These are phyloP conservation scores for Ethmia dodecea DNA, from an alignment of 2,888 invertebrate genomes.

Conservation along the genomic window DNA sequence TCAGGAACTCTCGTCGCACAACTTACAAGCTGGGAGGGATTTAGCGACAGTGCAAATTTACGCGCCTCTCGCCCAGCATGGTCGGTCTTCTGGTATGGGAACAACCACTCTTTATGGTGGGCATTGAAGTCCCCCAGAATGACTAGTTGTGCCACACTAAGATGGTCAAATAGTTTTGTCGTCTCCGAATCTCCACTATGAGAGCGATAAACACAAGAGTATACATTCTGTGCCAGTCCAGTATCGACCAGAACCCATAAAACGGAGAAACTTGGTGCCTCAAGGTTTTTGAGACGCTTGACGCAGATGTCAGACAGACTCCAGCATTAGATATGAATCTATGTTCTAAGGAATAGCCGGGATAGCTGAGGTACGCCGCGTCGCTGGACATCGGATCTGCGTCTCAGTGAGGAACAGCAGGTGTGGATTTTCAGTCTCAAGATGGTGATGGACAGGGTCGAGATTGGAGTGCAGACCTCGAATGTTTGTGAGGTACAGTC, in stretches of 20 bases:
- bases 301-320: background rate
- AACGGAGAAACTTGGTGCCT: background rate
- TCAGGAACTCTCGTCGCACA: constrained; percentile 8
- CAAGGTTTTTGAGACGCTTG: constrained; percentile 1
- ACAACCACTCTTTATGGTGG: constrained; percentile 7
- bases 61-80: constrained; percentile 12
- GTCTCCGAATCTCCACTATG: constrained; percentile 12
- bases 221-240: constrained; percentile 2
- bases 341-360: background rate
- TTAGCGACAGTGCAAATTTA: constrained; percentile 8
- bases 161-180: constrained; percentile 6
- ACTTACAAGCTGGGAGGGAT: constrained; percentile 11
- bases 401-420: background rate
- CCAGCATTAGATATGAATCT: background rate
- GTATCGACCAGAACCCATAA: constrained; percentile 5
- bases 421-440: background rate
- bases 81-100: constrained; percentile 5
- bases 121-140: too few relatives aligned
- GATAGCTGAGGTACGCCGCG: background rate
- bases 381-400: constrained; percentile 2
- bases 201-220: constrained; percentile 8
- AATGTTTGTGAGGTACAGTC: background rate
- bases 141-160: background rate
- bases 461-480: background rate
- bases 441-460: background rate